A percentile compares a stretch with the other conserved stretches of the same genome.
Conservation (phyloP, 2,888 invertebrate species). For the Erannis defoliaria region DNA sequence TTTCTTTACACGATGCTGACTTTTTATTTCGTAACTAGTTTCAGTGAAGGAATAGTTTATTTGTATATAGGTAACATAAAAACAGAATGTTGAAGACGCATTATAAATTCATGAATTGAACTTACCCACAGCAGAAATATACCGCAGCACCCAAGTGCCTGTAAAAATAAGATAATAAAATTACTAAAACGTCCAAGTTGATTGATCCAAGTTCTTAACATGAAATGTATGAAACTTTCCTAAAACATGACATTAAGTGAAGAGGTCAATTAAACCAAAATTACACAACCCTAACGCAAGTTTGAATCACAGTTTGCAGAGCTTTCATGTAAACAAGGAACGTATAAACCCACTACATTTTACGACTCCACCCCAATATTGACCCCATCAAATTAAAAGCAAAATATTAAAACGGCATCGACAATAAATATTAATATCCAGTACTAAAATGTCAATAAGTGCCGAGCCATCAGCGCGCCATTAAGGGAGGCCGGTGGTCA, state of each 20-base stretch:
- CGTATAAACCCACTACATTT: conserved; percentile 40
- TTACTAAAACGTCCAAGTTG: neutral
- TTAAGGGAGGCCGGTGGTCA: conserved; percentile 66
- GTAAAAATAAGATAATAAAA: conserved; percentile 52
- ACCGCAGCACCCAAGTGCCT: conserved; percentile 73
- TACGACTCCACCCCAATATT: conserved; percentile 39
- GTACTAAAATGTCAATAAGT: conserved; percentile 70
- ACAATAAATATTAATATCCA: conserved; percentile 68
- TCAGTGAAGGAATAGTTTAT: neutral
- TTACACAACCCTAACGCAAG: conserved; percentile 6
- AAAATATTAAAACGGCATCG: conserved; percentile 51
- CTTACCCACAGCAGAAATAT: conserved; percentile 74
- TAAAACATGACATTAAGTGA: neutral
- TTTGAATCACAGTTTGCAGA: conserved; percentile 4
- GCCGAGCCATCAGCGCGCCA: conserved; percentile 61
- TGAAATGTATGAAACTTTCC: too few relatives aligned
- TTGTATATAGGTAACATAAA: neutral
- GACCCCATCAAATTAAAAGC: conserved; percentile 49
- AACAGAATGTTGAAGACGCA: too few relatives aligned
- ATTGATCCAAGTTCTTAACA: too few relatives aligned
- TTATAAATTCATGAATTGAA: too few relatives aligned
- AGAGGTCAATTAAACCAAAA: conserved; percentile 10
- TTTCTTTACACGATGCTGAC: too few relatives aligned
- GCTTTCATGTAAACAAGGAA: conserved; percentile 16
- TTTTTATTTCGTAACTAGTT: too few relatives aligned